Evolutionary conservation across 92 coral and sea anemone species (phyloP).

Genomic region (Hydrozoanthus gracilis): DNA sequence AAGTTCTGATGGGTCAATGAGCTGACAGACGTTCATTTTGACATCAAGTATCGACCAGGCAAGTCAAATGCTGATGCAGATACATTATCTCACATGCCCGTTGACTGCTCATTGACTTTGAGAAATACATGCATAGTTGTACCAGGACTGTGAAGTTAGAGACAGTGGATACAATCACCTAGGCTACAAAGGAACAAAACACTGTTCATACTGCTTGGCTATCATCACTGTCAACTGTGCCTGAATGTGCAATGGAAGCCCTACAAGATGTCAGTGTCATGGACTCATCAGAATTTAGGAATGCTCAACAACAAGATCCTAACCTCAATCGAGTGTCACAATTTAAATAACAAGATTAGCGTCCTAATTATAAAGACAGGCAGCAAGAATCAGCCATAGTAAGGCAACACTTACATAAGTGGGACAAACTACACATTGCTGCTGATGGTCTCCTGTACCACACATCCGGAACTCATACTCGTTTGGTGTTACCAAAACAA

Average conservation of each 20-base stretch:
- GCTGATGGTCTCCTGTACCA: conserved; percentile 38
- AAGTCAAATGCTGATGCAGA: conserved; percentile 50
- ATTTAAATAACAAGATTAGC: conserved; percentile 46
- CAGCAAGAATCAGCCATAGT: conserved; percentile 52
- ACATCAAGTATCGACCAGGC: conserved; percentile 60
- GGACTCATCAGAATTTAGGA: conserved; percentile 27
- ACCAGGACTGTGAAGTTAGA: conserved; percentile 45
- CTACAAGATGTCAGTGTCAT: conserved; percentile 16
- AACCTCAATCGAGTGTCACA: conserved; percentile 46
- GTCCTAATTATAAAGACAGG: conserved; percentile 42
- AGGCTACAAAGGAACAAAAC: conserved; percentile 29
- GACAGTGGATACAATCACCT: conserved; percentile 40
- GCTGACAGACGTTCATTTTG: conserved; percentile 58
- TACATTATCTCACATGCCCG: conserved; percentile 52
- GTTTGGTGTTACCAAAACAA: conserved; percentile 52
- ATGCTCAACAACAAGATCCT: conserved; percentile 52
- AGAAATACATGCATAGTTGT: conserved; percentile 42
- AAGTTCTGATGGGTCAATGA: conserved; percentile 69
- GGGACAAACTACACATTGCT: conserved; percentile 48
- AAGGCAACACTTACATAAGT: conserved; percentile 50
- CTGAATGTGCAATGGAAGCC: conserved; percentile 21
- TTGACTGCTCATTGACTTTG: conserved; percentile 46
- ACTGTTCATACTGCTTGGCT: conserved; percentile 23
- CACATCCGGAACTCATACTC: conserved; percentile 25
- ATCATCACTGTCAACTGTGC: conserved; percentile 36